Percentiles rank a stretch among this genome's conserved stretches.
Evolutionary conservation across 1,140 invertebrate species (phyloP).

Genomic region (Formica selysi): DNA sequence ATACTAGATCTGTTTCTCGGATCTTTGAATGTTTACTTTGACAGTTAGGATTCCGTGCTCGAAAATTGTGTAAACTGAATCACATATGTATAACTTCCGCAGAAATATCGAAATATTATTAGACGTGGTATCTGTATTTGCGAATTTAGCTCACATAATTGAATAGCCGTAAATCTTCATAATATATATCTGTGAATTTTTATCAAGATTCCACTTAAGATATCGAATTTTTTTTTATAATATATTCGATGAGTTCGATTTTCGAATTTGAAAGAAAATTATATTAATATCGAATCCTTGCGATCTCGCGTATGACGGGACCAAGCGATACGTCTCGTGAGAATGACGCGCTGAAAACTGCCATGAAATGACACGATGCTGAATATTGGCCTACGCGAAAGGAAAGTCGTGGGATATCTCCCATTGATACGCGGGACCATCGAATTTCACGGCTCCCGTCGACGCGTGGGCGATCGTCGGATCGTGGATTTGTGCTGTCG

Average conservation of each 20-base stretch:
- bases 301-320: neutral
- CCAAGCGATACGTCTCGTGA: neutral
- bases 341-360: slow-evolving; percentile 34
- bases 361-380: slow-evolving; percentile 42
- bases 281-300: neutral
- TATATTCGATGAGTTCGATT: neutral
- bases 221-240: neutral
- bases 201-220: neutral
- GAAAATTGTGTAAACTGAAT: neutral
- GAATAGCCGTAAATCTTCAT: neutral
- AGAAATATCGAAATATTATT: neutral
- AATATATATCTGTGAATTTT: neutral
- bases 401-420: neutral
- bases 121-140: neutral
- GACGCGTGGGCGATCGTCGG: slow-evolving; percentile 2
- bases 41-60: neutral
- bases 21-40: neutral
- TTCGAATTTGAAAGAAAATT: neutral
- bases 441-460: slow-evolving; percentile 40
- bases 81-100: neutral
- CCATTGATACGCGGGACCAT: slow-evolving; percentile 45
- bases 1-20: neutral
- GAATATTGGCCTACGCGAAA: slow-evolving; percentile 41
- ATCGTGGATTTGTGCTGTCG: slow-evolving; percentile 17
- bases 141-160: neutral